Evolutionary conservation across 2,113 vertebrate species (phyloP), one percentile per base, ranked within the genome.

Genomic region (Cynocephalus volans): DNA sequence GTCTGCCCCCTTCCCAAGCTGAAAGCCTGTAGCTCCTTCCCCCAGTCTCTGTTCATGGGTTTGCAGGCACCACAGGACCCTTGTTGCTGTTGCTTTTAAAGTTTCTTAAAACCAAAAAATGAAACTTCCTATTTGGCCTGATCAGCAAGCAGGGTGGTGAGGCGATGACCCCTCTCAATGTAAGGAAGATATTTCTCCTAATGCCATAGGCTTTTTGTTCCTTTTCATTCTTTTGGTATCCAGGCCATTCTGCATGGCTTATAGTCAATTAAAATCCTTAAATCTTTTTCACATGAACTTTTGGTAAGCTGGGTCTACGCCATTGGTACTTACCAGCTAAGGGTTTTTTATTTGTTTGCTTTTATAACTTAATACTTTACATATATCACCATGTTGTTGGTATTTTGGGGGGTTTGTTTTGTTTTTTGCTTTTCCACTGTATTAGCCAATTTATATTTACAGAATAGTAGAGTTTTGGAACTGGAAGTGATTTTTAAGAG

Each of bases 251-350:
- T 87, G 62, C 41, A 9, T 89, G 73, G 45, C 82, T 94, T 83
- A 52, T 3, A 21, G 60, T 70, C 56, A 75, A 28, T 72, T 83
- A 9, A 58, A 95, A 97, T 60, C 97, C 70, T 62, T 83, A 93
- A 88, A 92, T 97, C 90, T 91, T 91, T 79, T 70, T 97, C 97
- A 89, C 80, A 54, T 95, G 93, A 76, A 72, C 92, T 95, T 94
- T 65, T 96, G 95, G 93, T 92, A 86, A 58, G 69, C 86, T 41
- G 72, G 19, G 82, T 83, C 73, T 92, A 33, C 36, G 45, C 41
- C 36, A 8, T 48, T 54, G 50, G 9, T 77, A 64, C 67, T 76
- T 88, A n/a, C 11, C 50, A 21, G 23, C 45, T 86, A 45, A 60
- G 56, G 26, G 26, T 54, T 84, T 18, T 13, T 48, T 41, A 36